phyloP scores from a whole-genome alignment of 2,113 vertebrate genomes.

The Hoplias malabaricus region DNA sequence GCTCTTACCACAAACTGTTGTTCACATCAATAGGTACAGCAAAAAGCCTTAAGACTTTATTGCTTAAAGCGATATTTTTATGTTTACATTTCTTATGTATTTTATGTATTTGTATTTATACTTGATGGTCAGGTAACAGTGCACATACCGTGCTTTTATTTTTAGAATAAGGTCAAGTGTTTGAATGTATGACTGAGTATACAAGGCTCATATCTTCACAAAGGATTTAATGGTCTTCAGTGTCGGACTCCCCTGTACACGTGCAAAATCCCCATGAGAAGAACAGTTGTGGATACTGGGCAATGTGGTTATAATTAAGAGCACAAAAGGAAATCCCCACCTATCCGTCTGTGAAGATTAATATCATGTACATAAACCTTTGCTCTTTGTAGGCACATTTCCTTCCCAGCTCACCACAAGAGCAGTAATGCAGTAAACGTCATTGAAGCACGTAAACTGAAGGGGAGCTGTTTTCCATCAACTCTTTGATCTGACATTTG shows the following conservation, averaged over 20 bases:
- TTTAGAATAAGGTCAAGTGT: constrained; percentile 17
- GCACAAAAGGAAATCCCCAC: constrained; percentile 39
- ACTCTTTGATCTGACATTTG: constrained; percentile 22
- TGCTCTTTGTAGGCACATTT: constrained; percentile 15
- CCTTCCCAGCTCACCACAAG: constrained; percentile 12
- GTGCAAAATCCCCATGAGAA: constrained; percentile 11
- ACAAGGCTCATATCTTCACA: not conserved
- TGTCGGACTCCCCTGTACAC: not conserved
- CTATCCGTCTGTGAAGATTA: constrained; percentile 8
- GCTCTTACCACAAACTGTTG: not conserved
- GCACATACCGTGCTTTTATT: not conserved
- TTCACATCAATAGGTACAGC: not conserved
- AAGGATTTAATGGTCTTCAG: not conserved
- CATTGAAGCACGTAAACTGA: not conserved
- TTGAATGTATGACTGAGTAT: not conserved
- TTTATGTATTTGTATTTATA: not conserved
- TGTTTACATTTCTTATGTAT: not conserved
- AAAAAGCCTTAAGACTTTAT: not conserved
- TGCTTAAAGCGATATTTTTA: not conserved
- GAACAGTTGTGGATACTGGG: constrained; percentile 16
- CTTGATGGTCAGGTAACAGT: not conserved
- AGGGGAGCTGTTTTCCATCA: constrained; percentile 19
- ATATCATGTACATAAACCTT: not conserved
- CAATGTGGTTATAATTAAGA: not conserved
- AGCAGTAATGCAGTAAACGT: not conserved